Base-by-base conservation (phyloP, 2,797 vertebrate genomes). In the Mormyrops boulengeri region DNA sequence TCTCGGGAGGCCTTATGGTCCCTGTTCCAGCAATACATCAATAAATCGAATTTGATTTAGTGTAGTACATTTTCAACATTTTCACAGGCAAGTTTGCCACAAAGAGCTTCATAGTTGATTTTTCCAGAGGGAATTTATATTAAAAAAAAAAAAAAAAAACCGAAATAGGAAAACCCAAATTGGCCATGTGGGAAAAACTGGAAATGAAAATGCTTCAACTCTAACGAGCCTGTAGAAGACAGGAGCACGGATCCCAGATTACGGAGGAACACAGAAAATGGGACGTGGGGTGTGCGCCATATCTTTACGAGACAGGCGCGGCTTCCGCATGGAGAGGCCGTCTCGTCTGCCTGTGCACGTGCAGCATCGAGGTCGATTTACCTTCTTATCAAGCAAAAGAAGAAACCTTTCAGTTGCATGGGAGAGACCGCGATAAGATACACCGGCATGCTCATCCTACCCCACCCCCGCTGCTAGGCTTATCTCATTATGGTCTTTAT, bases 301-400 rank as follows among this genome's bases (percentile, higher is more conserved):
- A 92, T 92, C 91, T 92, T 93, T 93, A 93, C 90, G 93, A 92
- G 88, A 92, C 34, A 90, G 86, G 92, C 88, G 91, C 90, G 90
- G 91, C 88, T 90, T 91, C 88, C 85, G 87, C 44, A 60, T 11
- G 80, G 87, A 90, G 85, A 91, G 90, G 90, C 60, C 88, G 85
- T 92, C 87, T 52, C 88, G 86, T 90, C 91, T 89, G 88, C 89
- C 62, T 90, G 49, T 57, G 80, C 90, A 88, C 77, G 88, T 69
- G 49, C 80, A 88, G 91, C 89, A 89, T 90, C 26, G 17, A 90
- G 66, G n/a, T 91, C 89, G 91, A 91, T 87, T 90, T 82, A 44
- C 38, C 12, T 53, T 90, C 87, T 90, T 26, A 91, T 91, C 92
- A 49, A 80, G 85, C 6, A 38, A 6, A 90, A 44, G 53, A 44